These are phyloP conservation scores for Dyspetes luteomarginatus DNA, from an alignment of 2,888 invertebrate species.

Conservation along the genomic window DNA sequence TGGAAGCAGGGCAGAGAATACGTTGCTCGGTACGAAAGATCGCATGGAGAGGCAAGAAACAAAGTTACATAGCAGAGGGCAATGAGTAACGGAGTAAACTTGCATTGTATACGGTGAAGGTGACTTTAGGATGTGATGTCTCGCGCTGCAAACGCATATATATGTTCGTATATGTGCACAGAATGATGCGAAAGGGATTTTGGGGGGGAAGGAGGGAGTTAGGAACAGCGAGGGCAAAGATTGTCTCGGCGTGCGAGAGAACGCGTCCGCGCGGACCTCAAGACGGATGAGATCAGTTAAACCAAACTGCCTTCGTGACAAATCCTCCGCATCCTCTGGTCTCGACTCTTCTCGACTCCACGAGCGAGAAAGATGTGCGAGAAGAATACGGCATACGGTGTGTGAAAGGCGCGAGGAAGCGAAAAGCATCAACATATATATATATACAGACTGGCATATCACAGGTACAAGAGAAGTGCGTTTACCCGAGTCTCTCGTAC, in stretches of 20 bases:
- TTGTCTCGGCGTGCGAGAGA: conserved; percentile 44
- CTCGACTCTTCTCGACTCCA: conserved; percentile 67
- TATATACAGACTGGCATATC: neutral
- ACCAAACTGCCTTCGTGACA: conserved; percentile 82
- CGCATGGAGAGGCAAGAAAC: neutral
- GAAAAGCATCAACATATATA: neutral
- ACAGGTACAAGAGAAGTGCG: conserved; percentile 31
- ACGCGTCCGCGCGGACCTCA: conserved; percentile 73
- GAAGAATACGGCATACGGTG: neutral
- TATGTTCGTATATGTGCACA: conserved; percentile 26
- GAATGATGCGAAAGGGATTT: conserved; percentile 59
- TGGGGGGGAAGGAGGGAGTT: conserved; percentile 48
- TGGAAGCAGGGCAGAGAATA: too few relatives aligned
- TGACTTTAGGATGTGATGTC: conserved; percentile 28
- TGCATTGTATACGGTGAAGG: conserved; percentile 31
- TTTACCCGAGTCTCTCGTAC: conserved; percentile 16
- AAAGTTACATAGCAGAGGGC: conserved; percentile 38
- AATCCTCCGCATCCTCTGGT: conserved; percentile 81
- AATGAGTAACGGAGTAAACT: conserved; percentile 49
- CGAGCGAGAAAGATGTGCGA: conserved; percentile 24
- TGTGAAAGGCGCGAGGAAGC: conserved; percentile 23
- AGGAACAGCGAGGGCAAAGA: conserved; percentile 55
- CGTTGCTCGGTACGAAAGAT: too few relatives aligned
- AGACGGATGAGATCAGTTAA: conserved; percentile 83
- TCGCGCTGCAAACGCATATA: conserved; percentile 15